Conservation (phyloP, 1,140 invertebrate species). For the Elysia chlorotica region DNA sequence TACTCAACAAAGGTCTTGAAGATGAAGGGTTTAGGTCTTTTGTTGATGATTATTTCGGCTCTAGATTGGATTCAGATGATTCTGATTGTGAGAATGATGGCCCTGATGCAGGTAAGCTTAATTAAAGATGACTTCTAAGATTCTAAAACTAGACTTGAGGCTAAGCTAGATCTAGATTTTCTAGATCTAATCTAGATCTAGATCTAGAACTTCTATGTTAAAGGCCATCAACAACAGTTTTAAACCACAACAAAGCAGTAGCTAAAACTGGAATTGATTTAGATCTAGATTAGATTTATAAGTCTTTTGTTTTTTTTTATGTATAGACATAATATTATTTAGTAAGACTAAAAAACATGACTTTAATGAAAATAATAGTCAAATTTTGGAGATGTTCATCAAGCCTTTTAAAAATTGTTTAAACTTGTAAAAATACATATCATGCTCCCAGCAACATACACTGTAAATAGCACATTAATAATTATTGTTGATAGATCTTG, state of each 20-base stretch:
- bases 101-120: background rate
- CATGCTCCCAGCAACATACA: background rate
- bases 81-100: background rate
- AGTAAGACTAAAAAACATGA: no score
- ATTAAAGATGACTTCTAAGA: no score
- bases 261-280: background rate
- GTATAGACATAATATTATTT: background rate
- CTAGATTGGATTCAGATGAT: background rate
- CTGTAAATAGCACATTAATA: no score
- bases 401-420: background rate
- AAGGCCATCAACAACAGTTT: background rate
- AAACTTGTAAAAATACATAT: background rate
- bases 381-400: background rate
- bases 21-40: background rate
- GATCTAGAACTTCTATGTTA: background rate
- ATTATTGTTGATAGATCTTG: no score
- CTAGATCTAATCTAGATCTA: background rate
- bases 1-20: background rate
- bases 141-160: background rate
- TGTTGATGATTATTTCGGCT: background rate
- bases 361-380: no score
- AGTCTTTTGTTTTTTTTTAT: background rate
- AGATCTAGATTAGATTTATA: background rate
- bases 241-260: background rate
- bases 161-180: background rate